phyloP scores from a whole-genome alignment of 37 sponge, comb jelly and placozoan species.

The Dysidea cf. avara region DNA sequence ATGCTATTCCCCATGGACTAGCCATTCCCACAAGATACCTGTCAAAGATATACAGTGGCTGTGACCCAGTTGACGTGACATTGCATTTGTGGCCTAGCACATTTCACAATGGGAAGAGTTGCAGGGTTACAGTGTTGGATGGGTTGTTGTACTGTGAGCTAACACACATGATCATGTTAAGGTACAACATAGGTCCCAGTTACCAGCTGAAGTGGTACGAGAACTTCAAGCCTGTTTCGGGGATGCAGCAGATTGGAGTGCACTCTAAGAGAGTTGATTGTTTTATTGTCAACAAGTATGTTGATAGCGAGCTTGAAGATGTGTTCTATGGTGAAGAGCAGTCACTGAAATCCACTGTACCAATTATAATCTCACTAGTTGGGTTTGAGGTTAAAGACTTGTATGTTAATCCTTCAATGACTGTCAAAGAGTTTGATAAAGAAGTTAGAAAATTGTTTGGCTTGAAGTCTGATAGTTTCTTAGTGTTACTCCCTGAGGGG shows the following conservation, averaged over 20 bases:
- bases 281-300: constrained; percentile 10
- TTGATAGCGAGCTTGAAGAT: not conserved
- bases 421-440: constrained; percentile 40
- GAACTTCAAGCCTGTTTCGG: constrained; percentile 3
- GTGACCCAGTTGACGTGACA: not conserved
- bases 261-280: constrained; percentile 16
- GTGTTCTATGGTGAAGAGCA: constrained; percentile 27
- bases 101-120: too few relatives aligned
- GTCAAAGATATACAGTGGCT: constrained; percentile 13
- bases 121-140: constrained; percentile 22
- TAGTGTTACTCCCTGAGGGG: constrained; percentile 38
- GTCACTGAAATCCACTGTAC: not conserved
- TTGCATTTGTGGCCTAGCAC: constrained; percentile 27
- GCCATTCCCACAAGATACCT: constrained; percentile 17
- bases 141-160: constrained; percentile 42
- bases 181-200: not conserved
- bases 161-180: constrained; percentile 12
- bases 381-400: constrained; percentile 24
- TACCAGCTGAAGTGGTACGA: constrained; percentile 29
- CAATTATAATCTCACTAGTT: constrained; percentile 43
- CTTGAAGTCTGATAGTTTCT: constrained; percentile 35
- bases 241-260: not conserved
- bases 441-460: constrained; percentile 18
- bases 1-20: constrained; percentile 2
- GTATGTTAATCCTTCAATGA: constrained; percentile 13